phyloP scores from a whole-genome alignment of 2,888 invertebrate genomes.

The Cistogaster globosa region DNA sequence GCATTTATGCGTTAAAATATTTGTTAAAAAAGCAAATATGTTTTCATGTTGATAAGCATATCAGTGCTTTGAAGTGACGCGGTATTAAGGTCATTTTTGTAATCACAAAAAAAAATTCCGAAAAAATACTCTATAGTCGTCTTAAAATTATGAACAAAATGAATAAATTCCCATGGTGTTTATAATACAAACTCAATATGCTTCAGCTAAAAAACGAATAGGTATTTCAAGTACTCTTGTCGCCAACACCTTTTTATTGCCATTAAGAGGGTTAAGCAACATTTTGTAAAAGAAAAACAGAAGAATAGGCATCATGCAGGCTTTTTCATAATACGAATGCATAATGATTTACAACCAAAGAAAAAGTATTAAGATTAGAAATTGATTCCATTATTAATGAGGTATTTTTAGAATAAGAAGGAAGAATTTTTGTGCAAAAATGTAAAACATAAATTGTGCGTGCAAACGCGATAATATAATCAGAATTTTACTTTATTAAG shows the following conservation, averaged over 20 bases:
- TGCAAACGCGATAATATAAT: too few relatives aligned
- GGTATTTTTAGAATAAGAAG: neutral
- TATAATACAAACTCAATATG: conserved; percentile 27
- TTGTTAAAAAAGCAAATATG: conserved; percentile 36
- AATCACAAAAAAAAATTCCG: conserved; percentile 11
- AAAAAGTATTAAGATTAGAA: conserved; percentile 24
- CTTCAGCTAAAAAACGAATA: conserved; percentile 8
- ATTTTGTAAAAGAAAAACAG: neutral
- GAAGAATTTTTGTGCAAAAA: too few relatives aligned
- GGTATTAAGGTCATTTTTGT: conserved; percentile 45
- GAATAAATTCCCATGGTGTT: conserved; percentile 39
- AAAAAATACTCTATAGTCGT: neutral
- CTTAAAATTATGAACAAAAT: conserved; percentile 25
- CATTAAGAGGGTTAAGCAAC: neutral
- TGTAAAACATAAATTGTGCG: too few relatives aligned
- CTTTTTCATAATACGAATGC: neutral
- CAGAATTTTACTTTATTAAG: too few relatives aligned
- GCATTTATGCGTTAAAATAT: conserved; percentile 12
- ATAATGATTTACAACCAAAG: neutral
- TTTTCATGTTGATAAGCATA: conserved; percentile 61
- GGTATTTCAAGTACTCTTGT: conserved; percentile 63
- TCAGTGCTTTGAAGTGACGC: conserved; percentile 44
- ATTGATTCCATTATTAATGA: conserved; percentile 26
- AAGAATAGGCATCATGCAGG: conserved; percentile 38
- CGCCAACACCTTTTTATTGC: conserved; percentile 44